These are phyloP conservation scores for Xenus cinereus DNA, from an alignment of 2,113 vertebrate species.

Conservation along the genomic window DNA sequence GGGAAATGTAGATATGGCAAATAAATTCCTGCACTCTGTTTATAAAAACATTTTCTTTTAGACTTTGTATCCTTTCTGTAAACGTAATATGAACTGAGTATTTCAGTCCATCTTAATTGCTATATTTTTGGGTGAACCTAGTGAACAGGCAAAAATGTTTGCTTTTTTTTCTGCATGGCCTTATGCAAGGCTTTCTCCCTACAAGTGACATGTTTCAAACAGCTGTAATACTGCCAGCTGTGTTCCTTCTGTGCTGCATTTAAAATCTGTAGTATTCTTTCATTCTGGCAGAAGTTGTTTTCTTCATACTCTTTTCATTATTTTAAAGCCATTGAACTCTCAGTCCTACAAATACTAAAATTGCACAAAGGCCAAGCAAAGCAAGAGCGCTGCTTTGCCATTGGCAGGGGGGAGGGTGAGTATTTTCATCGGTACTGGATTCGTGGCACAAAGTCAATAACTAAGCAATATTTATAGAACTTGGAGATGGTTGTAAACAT, in stretches of 20 bases:
- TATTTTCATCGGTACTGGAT: background rate
- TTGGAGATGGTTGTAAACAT: conserved; percentile 49
- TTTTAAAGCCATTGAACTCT: conserved; percentile 19
- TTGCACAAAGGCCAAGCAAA: background rate
- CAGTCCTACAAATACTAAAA: background rate
- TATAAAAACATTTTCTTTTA: background rate
- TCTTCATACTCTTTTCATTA: conserved; percentile 19
- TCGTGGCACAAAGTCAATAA: conserved; percentile 49
- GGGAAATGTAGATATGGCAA: background rate
- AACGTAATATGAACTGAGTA: background rate
- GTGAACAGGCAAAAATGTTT: background rate
- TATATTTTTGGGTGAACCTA: background rate
- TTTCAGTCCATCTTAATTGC: background rate
- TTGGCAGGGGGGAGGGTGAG: background rate
- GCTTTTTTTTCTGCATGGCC: background rate
- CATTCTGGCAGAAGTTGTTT: conserved; percentile 7
- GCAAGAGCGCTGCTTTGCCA: background rate
- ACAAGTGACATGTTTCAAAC: background rate
- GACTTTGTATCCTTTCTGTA: background rate
- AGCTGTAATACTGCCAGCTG: background rate
- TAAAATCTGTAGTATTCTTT: background rate
- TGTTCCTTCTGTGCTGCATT: background rate
- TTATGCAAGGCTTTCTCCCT: background rate
- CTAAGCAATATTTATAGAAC: conserved; percentile 50
- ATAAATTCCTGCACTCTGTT: background rate